These are phyloP conservation scores for Tromatobia lineatoria DNA, from an alignment of 2,888 invertebrate genomes.

Conservation along the genomic window DNA sequence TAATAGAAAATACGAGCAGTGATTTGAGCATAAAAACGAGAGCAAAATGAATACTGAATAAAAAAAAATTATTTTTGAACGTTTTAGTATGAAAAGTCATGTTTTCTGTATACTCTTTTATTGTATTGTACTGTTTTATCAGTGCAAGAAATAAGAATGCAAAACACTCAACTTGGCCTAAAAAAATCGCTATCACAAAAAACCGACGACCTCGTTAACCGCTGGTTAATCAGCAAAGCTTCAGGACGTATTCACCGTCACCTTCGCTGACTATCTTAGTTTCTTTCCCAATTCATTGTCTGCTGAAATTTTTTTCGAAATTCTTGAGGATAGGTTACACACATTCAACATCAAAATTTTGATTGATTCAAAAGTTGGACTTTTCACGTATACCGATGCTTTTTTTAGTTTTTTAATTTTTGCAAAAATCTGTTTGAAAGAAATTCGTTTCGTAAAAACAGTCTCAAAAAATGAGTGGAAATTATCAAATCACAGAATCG, in stretches of 20 bases:
- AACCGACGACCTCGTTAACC: neutral
- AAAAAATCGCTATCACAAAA: neutral
- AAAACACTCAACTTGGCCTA: neutral
- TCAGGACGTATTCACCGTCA: neutral
- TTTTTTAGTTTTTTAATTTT: too few relatives aligned
- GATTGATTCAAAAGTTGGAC: too few relatives aligned
- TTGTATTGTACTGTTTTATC: neutral
- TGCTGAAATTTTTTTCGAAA: neutral
- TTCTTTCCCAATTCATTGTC: neutral
- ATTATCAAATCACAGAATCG: too few relatives aligned
- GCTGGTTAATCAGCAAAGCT: conserved; percentile 1
- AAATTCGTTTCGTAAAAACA: neutral
- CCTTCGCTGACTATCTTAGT: neutral
- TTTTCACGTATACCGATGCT: too few relatives aligned
- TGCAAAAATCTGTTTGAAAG: too few relatives aligned
- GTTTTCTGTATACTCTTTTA: neutral
- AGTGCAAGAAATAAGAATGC: neutral
- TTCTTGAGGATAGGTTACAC: too few relatives aligned
- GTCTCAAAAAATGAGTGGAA: too few relatives aligned
- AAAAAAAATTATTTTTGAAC: too few relatives aligned
- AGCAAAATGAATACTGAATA: too few relatives aligned
- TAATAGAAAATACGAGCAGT: neutral
- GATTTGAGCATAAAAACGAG: neutral
- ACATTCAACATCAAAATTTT: too few relatives aligned
- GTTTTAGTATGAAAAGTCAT: too few relatives aligned